Base-by-base conservation (phyloP, 2,797 vertebrate species). In the Eremophila alpestris region DNA sequence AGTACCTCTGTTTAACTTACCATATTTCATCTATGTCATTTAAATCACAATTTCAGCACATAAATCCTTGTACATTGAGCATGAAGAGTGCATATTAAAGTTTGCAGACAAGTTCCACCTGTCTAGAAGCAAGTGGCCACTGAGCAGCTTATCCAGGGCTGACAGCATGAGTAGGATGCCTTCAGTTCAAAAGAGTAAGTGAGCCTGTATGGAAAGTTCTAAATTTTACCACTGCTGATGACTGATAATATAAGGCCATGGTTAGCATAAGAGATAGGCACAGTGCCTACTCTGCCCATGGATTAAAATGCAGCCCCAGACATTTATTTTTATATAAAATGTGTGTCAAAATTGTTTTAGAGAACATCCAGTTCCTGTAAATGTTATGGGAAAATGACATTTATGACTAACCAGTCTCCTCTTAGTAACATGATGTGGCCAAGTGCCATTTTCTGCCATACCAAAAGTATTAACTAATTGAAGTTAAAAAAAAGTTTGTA, bases 331-430 rank as follows among this genome's bases (percentile, higher is more conserved):
- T 87, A 45, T 75, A 90, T 41, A 84, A 85, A 95, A 80, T 51
- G 86, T 93, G 55, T 89, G 43, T 94, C 96, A 91, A 96, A 96
- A 93, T 93, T 92, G 65, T 95, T 97, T 96, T 89, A 84, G 51
- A 95, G 96, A 97, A 97, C 96, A 93, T 97, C 81, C 85, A 97
- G 93, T 97, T 97, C 96, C 96, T 96, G 95, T 90, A 97, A 97
- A 95, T 97, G 95, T 96, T 97, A 95, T 97, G 96, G 69, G 90
- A 96, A 98, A 98, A 97, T 93, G 70, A 93, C 93, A 97, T 96
- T 97, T 97, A 97, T 19, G 20, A 97, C 95, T 95, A 95, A 95
- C 83, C 48, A 24, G 91, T 92, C 94, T 96, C 92, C 91, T 96
- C 91, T 91, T 90, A 94, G 93, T 93, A 97, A 96, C 73, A 90